These are phyloP conservation scores for Sitta europaea DNA, from an alignment of 2,113 vertebrate species.

Conservation along the genomic window DNA sequence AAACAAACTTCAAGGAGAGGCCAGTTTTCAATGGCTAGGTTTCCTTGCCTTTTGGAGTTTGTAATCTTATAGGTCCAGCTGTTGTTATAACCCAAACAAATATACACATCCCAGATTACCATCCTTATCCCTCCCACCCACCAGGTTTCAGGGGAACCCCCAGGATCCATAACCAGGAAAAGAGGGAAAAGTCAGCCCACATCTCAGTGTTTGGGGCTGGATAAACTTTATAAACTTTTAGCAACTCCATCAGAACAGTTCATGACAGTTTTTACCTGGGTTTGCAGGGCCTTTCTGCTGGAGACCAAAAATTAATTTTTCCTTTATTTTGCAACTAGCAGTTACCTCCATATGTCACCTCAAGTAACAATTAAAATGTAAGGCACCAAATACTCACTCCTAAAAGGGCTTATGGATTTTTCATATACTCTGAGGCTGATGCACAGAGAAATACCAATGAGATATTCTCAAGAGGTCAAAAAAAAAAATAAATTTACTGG, in stretches of 20 bases:
- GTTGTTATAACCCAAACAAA: neutral
- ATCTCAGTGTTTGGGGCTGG: neutral
- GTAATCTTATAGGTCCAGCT: neutral
- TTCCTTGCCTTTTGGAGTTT: neutral
- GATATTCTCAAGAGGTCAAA: neutral
- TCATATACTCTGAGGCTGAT: neutral
- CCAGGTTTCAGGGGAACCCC: neutral
- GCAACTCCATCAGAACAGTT: neutral
- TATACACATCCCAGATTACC: neutral
- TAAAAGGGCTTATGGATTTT: neutral
- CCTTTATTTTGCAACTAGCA: neutral
- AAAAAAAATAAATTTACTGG: neutral
- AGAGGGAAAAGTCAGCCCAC: neutral
- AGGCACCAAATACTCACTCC: neutral
- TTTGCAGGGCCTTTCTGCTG: neutral
- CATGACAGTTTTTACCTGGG: neutral
- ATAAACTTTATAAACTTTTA: neutral
- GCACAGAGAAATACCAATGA: neutral
- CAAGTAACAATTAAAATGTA: neutral
- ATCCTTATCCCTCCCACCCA: neutral
- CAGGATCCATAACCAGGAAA: neutral
- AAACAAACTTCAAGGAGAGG: neutral
- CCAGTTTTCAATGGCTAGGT: neutral
- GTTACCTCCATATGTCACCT: rapidly evolving
- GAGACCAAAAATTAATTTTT: neutral